Conservation (phyloP, 2,113 vertebrate species). For the Formicarius rufipectus region DNA sequence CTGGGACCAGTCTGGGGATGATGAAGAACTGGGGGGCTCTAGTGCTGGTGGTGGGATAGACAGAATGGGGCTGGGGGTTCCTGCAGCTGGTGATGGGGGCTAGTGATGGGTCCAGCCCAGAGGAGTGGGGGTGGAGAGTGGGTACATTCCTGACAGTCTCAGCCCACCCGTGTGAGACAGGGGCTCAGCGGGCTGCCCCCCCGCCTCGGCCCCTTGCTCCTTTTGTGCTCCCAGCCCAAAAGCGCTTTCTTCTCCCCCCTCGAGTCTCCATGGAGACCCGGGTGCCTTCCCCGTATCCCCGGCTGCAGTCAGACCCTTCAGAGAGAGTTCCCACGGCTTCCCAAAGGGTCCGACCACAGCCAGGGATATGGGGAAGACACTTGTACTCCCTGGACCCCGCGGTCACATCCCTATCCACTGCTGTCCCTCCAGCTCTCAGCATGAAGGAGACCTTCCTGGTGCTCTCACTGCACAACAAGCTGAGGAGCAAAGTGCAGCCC, state of each 20-base stretch:
- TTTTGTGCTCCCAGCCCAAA: conserved; percentile 24
- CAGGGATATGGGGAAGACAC: neutral
- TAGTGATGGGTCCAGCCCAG: neutral
- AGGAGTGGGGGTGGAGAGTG: neutral
- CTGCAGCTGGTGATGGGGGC: neutral
- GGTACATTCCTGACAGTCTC: neutral
- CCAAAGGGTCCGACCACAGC: accelerated
- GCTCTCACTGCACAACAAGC: conserved; percentile 40
- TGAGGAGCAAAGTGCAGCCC: conserved; percentile 47
- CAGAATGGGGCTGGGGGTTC: neutral
- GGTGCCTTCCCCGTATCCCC: neutral
- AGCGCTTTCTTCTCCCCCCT: conserved; percentile 19
- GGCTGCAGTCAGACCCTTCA: neutral
- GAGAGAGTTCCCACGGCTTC: neutral
- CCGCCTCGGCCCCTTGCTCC: neutral
- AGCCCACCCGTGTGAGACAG: neutral
- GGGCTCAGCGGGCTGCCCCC: neutral
- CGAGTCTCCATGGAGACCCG: conserved; percentile 18
- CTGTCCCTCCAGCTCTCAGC: neutral
- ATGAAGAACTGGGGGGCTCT: neutral
- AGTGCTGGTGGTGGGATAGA: neutral
- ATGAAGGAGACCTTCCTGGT: conserved; percentile 48
- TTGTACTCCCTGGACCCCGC: neutral
- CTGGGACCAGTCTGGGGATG: neutral
- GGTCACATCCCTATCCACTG: neutral